Evolutionary conservation across 2,113 vertebrate genomes (phyloP), one percentile per base, ranked within the genome.

Genomic region (Athene noctua): DNA sequence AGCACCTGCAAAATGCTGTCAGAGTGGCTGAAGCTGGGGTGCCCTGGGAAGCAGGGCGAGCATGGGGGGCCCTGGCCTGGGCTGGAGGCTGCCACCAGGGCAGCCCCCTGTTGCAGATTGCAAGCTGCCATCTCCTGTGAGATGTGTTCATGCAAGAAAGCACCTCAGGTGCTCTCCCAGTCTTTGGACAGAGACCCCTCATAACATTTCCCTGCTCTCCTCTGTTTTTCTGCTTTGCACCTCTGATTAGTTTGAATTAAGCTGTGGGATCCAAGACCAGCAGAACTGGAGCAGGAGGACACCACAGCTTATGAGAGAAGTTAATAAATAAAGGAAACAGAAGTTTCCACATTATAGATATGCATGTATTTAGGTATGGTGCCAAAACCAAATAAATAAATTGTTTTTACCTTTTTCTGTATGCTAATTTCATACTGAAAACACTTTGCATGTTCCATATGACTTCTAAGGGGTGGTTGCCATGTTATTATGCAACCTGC

Each of bases 391-490:
- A 73, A 58, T 5, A 6, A 80, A 51, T 2, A 82, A 17, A 16
- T 44, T 30, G 4, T 6, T 85, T 89, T 95, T 97, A 97, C 97
- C 80, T 96, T 92, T 14, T 82, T 86, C 82, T n/a, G n/a, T 78
- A 98, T 87, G 42, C 11, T 47, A 30, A 98, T 86, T 92, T 97
- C 86, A 66, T 97, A 98, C 49, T 29, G 8, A 46, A 98, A 86
- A 52, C 46, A 62, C 1, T 9, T 1, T 3, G 0, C 0, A 0
- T 21, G 13, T 52, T 19, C 0, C 73, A 10, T 0, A 3, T 21
- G 13, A 20, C n/a, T 92, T 34, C 57, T 90, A 36, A 20, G 12
- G 5, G 98, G 97, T 80, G 38, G 47, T 12, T 40, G 21, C 97
- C 98, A 98, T 0, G 0, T 66, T 32, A 97, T 58, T 57, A 46